Evolutionary conservation across 2,888 invertebrate species (phyloP), one percentile per base, ranked within the genome.

Genomic region (Pseudolycoriella hygida): DNA sequence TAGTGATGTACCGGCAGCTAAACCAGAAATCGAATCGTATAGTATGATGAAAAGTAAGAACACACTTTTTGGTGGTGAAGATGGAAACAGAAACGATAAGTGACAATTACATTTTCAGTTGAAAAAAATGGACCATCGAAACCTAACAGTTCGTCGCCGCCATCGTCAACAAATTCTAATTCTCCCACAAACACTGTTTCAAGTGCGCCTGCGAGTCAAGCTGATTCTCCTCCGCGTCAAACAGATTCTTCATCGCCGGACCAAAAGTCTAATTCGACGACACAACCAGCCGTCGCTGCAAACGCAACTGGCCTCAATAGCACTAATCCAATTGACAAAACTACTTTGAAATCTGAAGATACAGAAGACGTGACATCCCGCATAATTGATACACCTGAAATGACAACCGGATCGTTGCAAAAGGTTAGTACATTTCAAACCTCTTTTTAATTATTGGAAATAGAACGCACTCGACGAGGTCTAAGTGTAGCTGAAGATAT

Each of bases 1-100:
- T 51, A 82, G 87, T 49, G 89, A 90, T 58, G 84, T 80, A 50
- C 60, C 68, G 34, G 72, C 62, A 53, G 60, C 68, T 34, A 69
- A 60, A 45, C 59, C 66, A 19, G 48, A 47, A 31, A 58, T 63
- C 38, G 65, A 65, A 51, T 60, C 61, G 40, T 65, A 64, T 49
- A 63, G 60, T 49, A 63, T 62, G 50, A 64, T 64, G 57, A 64
- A 64, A 57, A 60, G 65, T 64, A 55, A 58, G 58, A 54, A 31
- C 17, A 50, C 50, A 41, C 25, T n/a, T n/a, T n/a, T n/a, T n/a
- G n/a, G n/a, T n/a, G n/a, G n/a, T n/a, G n/a, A n/a, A n/a, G n/a
- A n/a, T n/a, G n/a, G n/a, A n/a, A n/a, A n/a, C n/a, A n/a, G n/a
- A n/a, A n/a, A n/a, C n/a, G n/a, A n/a, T n/a, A n/a, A n/a, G n/a